phyloP scores from a whole-genome alignment of 2,113 vertebrate genomes.

The Lepus europaeus region DNA sequence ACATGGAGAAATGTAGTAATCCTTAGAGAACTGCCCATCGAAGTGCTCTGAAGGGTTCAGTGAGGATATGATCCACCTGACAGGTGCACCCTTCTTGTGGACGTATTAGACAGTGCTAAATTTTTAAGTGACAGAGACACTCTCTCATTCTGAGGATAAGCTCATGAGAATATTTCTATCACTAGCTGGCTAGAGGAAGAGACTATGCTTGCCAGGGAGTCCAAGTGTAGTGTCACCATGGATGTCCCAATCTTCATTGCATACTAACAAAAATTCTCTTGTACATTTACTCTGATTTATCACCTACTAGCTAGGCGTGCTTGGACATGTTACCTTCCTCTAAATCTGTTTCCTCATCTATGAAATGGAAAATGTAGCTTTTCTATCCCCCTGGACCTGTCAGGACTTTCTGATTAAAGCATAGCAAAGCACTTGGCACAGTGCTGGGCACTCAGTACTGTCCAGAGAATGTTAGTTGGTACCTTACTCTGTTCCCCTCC shows the following conservation, averaged over 20 bases:
- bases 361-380: not conserved
- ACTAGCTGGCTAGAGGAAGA: not conserved
- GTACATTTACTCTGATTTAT: not conserved
- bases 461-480: not conserved
- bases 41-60: not conserved
- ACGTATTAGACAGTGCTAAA: not conserved
- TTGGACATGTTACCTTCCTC: not conserved
- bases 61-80: not conserved
- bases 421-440: not conserved
- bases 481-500: not conserved
- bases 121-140: not conserved
- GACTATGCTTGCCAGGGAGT: not conserved
- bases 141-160: not conserved
- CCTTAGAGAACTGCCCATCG: not conserved
- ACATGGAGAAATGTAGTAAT: not conserved
- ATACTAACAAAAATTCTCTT: not conserved
- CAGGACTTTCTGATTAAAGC: not conserved
- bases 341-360: not conserved
- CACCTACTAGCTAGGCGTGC: not conserved
- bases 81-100: not conserved
- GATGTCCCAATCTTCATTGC: not conserved
- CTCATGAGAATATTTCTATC: not conserved
- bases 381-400: not conserved
- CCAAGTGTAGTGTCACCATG: not conserved
- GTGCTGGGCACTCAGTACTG: too few relatives aligned